Conservation (phyloP, 1,140 invertebrate species). For the Listronotus bonariensis region DNA sequence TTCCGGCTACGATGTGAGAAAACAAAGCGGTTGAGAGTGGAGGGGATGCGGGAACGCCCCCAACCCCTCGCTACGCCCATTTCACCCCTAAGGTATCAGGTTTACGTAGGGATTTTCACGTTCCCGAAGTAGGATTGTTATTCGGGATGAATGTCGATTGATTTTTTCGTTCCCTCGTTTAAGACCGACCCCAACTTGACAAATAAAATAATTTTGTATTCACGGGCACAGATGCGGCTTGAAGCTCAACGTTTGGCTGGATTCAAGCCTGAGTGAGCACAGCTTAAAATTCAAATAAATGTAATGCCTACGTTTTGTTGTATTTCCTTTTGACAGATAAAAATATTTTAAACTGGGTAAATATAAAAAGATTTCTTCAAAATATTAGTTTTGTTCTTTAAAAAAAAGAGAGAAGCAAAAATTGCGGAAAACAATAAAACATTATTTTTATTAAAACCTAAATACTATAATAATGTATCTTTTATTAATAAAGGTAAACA, state of each 20-base stretch:
- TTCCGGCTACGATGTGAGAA: slow-evolving; percentile 54
- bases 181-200: slow-evolving; percentile 31
- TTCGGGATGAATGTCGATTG: slow-evolving; percentile 45
- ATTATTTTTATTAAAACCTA: no score
- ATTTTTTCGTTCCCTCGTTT: slow-evolving; percentile 41
- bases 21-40: slow-evolving; percentile 54
- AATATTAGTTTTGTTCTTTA: neutral
- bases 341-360: no score
- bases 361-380: neutral
- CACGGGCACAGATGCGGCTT: slow-evolving; percentile 31
- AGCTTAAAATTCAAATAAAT: slow-evolving; percentile 22
- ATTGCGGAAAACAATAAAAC: no score
- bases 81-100: slow-evolving; percentile 47
- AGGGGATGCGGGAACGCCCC: slow-evolving; percentile 22
- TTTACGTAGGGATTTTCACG: slow-evolving; percentile 50
- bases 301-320: slow-evolving; percentile 14
- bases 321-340: neutral
- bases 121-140: slow-evolving; percentile 46
- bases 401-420: no score
- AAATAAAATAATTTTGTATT: slow-evolving; percentile 37
- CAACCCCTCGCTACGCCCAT: slow-evolving; percentile 41
- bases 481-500: no score
- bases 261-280: slow-evolving; percentile 8
- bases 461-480: no score
- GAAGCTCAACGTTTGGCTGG: slow-evolving; percentile 7